phyloP scores from a whole-genome alignment of 1,140 invertebrate genomes.

The Cydia pomonella region DNA sequence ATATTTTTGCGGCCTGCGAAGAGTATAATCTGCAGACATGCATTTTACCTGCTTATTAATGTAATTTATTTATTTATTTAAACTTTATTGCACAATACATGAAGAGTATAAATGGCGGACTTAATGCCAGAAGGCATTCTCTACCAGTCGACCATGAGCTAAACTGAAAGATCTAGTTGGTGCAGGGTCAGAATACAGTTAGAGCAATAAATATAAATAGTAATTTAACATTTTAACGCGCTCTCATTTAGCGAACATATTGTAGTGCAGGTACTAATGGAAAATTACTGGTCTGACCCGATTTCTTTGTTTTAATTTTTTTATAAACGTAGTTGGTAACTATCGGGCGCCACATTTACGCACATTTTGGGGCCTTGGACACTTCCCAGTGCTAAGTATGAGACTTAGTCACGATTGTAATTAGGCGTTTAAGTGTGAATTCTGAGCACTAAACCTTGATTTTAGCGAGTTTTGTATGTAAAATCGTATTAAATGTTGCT shows the following conservation, averaged over 20 bases:
- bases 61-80: no score
- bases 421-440: neutral
- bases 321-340: conserved; percentile 43
- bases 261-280: conserved; percentile 53
- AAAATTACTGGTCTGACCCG: conserved; percentile 61
- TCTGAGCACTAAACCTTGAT: neutral
- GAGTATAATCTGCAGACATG: no score
- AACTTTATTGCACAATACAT: no score
- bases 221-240: conserved; percentile 31
- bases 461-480: conserved; percentile 5
- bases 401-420: conserved; percentile 4
- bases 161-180: no score
- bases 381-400: conserved; percentile 13
- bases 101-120: no score
- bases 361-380: conserved; percentile 8
- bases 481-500: neutral
- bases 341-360: conserved; percentile 16
- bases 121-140: no score
- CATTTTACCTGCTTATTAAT: no score
- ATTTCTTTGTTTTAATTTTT: conserved; percentile 61
- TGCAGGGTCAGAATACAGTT: no score
- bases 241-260: conserved; percentile 37
- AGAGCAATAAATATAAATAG: neutral
- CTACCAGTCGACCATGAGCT: no score
- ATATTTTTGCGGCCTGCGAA: no score